phyloP scores from a whole-genome alignment of 2,888 invertebrate genomes.

The Plebejus melissa region DNA sequence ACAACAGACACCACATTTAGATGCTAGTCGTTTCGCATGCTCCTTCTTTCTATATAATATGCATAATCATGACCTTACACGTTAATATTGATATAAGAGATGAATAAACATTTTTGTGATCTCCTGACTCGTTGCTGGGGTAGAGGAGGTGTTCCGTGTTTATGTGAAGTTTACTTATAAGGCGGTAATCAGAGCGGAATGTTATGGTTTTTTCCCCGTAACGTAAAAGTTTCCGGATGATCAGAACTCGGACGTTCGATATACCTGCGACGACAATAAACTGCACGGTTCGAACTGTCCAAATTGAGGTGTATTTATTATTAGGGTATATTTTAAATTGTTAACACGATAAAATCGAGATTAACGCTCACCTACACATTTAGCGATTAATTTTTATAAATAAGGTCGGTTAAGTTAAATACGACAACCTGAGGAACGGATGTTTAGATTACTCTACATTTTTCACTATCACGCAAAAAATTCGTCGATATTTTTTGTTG shows the following conservation, averaged over 20 bases:
- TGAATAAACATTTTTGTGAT: background rate
- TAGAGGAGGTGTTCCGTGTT: background rate
- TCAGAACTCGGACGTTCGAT: too few relatives aligned
- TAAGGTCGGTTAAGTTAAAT: background rate
- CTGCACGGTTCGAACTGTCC: too few relatives aligned
- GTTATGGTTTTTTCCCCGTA: background rate
- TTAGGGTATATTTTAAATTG: too few relatives aligned
- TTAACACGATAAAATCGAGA: too few relatives aligned
- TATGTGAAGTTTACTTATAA: background rate
- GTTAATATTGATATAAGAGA: background rate
- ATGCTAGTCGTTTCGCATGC: background rate
- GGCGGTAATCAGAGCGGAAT: background rate
- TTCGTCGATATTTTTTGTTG: background rate
- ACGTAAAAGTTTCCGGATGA: too few relatives aligned
- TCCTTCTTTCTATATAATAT: background rate
- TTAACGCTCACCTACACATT: too few relatives aligned
- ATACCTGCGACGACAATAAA: too few relatives aligned
- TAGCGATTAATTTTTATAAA: too few relatives aligned
- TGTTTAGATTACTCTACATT: background rate
- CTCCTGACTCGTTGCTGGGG: background rate
- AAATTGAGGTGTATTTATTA: too few relatives aligned
- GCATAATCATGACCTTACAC: background rate
- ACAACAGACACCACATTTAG: slow-evolving; percentile 45
- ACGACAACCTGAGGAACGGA: background rate
- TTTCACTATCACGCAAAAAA: background rate